These are phyloP conservation scores for Coenonympha glycerion DNA, from an alignment of 2,888 invertebrate species.

Conservation along the genomic window DNA sequence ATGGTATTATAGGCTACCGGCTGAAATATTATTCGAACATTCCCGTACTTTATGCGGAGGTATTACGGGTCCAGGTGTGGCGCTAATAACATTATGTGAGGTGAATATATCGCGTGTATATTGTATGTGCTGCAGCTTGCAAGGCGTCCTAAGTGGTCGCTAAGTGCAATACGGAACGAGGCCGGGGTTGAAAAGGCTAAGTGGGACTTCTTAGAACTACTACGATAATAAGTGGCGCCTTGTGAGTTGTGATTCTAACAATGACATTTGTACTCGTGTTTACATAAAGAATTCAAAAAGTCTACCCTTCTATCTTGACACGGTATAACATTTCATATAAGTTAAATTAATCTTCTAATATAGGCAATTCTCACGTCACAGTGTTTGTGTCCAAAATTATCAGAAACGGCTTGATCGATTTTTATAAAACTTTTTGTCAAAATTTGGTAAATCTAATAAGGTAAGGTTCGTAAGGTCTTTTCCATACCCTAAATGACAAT, in stretches of 20 bases:
- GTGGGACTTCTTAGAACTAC: neutral
- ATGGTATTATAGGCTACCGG: neutral
- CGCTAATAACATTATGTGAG: neutral
- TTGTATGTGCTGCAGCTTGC: constrained; percentile 4
- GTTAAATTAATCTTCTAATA: too few species aligned
- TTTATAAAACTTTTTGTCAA: too few species aligned
- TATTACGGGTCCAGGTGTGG: constrained; percentile 1
- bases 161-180: constrained; percentile 1
- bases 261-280: neutral
- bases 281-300: too few species aligned
- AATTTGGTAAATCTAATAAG: too few species aligned
- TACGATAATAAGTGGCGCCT: neutral
- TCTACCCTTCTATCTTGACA: too few species aligned
- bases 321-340: too few species aligned
- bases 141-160: constrained; percentile 4
- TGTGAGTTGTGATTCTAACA: neutral
- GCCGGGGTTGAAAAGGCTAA: constrained; percentile 2
- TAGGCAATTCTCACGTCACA: too few species aligned
- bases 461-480: too few species aligned
- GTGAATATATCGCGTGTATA: neutral
- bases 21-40: neutral
- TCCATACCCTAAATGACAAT: too few species aligned
- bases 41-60: neutral
- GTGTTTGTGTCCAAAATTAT: too few species aligned
- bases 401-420: too few species aligned